These are phyloP conservation scores for Sorex maritimensis DNA, from an alignment of 2,797 vertebrate species.

Conservation along the genomic window DNA sequence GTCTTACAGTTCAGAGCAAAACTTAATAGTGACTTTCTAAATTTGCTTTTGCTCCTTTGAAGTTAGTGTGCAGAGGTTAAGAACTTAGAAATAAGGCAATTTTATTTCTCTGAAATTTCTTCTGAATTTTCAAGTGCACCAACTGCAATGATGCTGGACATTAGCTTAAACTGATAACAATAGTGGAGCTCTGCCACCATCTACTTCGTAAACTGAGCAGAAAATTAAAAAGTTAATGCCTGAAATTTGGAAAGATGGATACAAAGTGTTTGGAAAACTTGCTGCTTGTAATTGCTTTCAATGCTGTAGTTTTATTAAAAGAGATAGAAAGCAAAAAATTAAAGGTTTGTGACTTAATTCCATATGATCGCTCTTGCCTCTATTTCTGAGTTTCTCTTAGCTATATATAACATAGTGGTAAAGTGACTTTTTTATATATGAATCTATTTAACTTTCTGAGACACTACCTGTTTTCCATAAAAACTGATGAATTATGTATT, in stretches of 20 bases:
- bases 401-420: too few species aligned
- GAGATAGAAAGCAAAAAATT: background rate
- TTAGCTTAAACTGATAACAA: background rate
- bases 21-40: background rate
- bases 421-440: background rate
- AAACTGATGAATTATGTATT: background rate
- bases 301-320: background rate
- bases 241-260: conserved; percentile 1
- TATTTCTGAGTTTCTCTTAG: too few species aligned
- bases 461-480: conserved; percentile 5
- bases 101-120: background rate
- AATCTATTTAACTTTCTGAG: background rate
- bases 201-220: conserved; percentile 7
- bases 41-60: conserved; percentile 42
- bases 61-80: conserved; percentile 34
- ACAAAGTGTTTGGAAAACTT: background rate
- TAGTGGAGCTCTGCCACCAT: background rate
- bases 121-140: background rate
- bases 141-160: background rate
- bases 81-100: conserved; percentile 56
- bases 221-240: background rate
- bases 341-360: too few species aligned
- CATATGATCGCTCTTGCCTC: too few species aligned
- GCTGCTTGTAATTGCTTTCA: background rate
- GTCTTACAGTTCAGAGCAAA: conserved; percentile 12